phyloP scores from a whole-genome alignment of 2,113 vertebrate genomes.

The Microcebus tavaratra region DNA sequence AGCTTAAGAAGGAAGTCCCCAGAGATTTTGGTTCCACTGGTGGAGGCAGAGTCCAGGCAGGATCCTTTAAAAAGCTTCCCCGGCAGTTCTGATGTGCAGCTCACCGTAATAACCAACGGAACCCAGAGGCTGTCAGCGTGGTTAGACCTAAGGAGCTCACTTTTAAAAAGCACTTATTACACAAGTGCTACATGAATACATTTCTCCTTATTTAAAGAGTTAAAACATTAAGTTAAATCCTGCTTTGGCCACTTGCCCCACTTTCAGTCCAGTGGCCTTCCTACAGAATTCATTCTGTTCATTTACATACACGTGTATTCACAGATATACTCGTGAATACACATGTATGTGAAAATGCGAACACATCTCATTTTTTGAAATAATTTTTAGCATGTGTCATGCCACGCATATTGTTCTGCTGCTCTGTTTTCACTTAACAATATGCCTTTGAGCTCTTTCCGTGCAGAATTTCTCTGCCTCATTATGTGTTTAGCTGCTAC shows the following conservation, averaged over 20 bases:
- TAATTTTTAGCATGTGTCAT: background rate
- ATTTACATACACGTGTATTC: background rate
- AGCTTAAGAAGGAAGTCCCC: background rate
- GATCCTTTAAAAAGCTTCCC: background rate
- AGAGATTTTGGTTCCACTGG: background rate
- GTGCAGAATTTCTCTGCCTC: background rate
- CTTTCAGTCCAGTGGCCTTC: background rate
- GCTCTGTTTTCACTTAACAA: background rate
- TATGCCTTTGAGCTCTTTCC: background rate
- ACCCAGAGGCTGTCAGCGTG: background rate
- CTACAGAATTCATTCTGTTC: background rate
- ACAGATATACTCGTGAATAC: background rate
- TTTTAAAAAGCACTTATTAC: background rate
- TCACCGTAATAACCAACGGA: background rate
- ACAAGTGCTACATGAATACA: background rate
- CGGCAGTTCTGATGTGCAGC: background rate
- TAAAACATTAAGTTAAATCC: background rate
- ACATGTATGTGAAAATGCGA: background rate
- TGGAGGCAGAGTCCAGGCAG: background rate
- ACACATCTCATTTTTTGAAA: slow-evolving; percentile 15
- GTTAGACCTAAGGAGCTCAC: background rate
- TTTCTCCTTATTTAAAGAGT: background rate
- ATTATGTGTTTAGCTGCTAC: background rate
- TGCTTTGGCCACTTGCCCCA: background rate
- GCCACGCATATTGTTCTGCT: background rate